Percentiles rank a stretch among this genome's conserved stretches.
phyloP scores from a whole-genome alignment of 2,888 invertebrate genomes.

The Pyrgus malvae region DNA sequence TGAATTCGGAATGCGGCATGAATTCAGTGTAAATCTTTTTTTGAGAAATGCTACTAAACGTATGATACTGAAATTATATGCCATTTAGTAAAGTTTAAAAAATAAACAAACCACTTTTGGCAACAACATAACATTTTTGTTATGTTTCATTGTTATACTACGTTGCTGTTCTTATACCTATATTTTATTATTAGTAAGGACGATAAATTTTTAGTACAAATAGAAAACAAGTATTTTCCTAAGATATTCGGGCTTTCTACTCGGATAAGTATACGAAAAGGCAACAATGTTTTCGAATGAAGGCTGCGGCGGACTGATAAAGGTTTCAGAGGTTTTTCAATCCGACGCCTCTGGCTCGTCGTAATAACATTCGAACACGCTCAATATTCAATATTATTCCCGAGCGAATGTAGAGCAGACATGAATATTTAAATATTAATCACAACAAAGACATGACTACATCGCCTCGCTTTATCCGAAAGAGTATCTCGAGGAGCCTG shows the following conservation, averaged over 20 bases:
- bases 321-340: conserved; percentile 64
- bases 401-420: conserved; percentile 24
- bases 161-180: no score
- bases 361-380: conserved; percentile 46
- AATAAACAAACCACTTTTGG: no score
- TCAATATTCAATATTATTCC: conserved; percentile 27
- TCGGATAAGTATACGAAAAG: conserved; percentile 61
- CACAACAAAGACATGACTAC: conserved; percentile 33
- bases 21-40: no score
- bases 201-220: neutral
- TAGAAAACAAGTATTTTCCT: neutral
- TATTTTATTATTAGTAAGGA: no score
- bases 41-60: no score
- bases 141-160: no score
- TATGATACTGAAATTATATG: no score
- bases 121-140: no score
- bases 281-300: conserved; percentile 50
- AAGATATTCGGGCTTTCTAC: neutral
- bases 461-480: conserved; percentile 51
- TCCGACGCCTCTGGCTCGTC: conserved; percentile 48
- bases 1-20: no score
- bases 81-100: no score
- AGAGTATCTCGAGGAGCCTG: conserved; percentile 57
- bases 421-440: conserved; percentile 38
- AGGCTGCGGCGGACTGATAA: conserved; percentile 63